phyloP scores from a whole-genome alignment of 2,113 vertebrate species.

The Empidonax alnorum region DNA sequence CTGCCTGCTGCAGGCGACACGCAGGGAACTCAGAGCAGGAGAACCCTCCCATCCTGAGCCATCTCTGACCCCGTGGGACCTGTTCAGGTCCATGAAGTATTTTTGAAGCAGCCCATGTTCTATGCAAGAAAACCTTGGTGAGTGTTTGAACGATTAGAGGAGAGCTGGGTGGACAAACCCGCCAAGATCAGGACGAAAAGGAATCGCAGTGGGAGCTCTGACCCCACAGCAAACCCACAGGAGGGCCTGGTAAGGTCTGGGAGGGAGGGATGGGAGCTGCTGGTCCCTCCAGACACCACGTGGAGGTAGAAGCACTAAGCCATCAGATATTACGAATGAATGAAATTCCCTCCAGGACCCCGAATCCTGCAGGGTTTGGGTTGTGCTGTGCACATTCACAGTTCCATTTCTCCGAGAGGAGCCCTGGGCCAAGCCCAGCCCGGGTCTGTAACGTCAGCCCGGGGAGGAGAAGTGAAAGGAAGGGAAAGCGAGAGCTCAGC shows the following conservation, averaged over 20 bases:
- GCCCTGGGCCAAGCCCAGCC: background rate
- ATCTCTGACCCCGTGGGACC: fast-evolving
- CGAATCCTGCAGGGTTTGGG: background rate
- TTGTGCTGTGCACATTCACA: background rate
- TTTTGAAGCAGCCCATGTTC: fast-evolving
- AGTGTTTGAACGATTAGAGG: fast-evolving
- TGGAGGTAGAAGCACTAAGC: background rate
- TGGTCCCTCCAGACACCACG: background rate
- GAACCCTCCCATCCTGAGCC: background rate
- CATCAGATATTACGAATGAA: background rate
- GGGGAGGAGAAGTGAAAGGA: background rate
- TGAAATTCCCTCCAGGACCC: background rate
- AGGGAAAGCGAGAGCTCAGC: background rate
- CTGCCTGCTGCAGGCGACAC: background rate
- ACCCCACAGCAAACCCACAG: background rate
- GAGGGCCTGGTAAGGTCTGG: background rate
- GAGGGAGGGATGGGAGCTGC: background rate
- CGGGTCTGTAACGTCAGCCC: background rate
- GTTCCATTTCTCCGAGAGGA: background rate
- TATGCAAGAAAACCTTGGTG: background rate
- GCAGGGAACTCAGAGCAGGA: background rate
- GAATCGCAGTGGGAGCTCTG: background rate
- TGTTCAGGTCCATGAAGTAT: background rate
- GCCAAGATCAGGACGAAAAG: background rate
- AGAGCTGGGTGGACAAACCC: background rate